A percentile compares a stretch with the other conserved stretches of the same genome.
phyloP scores from a whole-genome alignment of 1,140 invertebrate species.

The Ostrea edulis region DNA sequence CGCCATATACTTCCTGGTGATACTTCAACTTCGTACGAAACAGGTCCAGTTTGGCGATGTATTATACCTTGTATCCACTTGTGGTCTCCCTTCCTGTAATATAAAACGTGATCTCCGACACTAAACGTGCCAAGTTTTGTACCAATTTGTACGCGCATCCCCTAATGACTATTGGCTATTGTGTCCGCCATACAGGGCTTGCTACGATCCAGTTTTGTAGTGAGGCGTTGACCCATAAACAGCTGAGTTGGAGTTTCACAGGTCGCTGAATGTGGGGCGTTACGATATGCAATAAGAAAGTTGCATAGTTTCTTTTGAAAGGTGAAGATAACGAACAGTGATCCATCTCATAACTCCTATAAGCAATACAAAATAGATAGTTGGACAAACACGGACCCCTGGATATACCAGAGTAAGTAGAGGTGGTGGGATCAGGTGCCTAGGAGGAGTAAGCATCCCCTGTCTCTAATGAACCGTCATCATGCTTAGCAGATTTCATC shows the following conservation, averaged over 20 bases:
- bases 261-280: constrained; percentile 41
- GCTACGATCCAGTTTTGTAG: constrained; percentile 29
- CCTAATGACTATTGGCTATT: not conserved
- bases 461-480: constrained; percentile 11
- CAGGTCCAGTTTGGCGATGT: constrained; percentile 27
- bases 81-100: constrained; percentile 47
- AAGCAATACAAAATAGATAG: too few relatives aligned
- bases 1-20: constrained; percentile 28
- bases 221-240: constrained; percentile 6
- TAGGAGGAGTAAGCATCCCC: too few relatives aligned
- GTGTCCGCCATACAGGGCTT: constrained; percentile 32
- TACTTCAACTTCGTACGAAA: constrained; percentile 46
- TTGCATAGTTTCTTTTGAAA: constrained; percentile 45
- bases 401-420: too few relatives aligned
- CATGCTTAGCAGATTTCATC: constrained; percentile 38
- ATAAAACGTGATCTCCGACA: not conserved
- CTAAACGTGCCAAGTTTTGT: not conserved
- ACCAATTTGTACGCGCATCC: not conserved
- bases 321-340: too few relatives aligned
- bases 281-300: constrained; percentile 32
- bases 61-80: not conserved
- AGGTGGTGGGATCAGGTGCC: too few relatives aligned
- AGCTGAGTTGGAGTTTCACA: constrained; percentile 24
- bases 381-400: too few relatives aligned
- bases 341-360: too few relatives aligned